These are phyloP conservation scores for Caenorhabditis becei DNA, from an alignment of 2,888 invertebrate species.

Conservation along the genomic window DNA sequence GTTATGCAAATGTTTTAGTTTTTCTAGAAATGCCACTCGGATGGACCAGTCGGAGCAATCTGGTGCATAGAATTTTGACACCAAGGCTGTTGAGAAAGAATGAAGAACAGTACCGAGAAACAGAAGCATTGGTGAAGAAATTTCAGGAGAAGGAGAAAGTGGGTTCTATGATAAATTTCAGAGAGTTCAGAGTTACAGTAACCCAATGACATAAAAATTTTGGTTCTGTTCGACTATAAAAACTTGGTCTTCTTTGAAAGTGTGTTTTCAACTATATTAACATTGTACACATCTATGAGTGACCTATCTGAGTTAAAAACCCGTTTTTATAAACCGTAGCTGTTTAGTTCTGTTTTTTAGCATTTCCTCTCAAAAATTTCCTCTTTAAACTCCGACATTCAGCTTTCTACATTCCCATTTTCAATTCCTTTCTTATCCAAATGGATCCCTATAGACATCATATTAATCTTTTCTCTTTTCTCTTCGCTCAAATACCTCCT, in stretches of 20 bases:
- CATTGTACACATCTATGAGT: too few relatives aligned
- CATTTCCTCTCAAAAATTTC: too few relatives aligned
- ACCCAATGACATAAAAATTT: too few relatives aligned
- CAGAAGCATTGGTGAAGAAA: constrained; percentile 58
- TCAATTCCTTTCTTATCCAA: background rate
- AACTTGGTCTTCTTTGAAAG: too few relatives aligned
- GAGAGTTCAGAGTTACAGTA: background rate
- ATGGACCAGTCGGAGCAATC: constrained; percentile 16
- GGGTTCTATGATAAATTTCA: background rate
- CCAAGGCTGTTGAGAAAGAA: constrained; percentile 34
- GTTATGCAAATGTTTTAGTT: background rate
- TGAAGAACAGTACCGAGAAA: constrained; percentile 48
- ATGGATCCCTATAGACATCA: background rate
- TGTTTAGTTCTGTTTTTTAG: too few relatives aligned
- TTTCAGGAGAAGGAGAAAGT: constrained; percentile 38
- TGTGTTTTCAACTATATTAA: too few relatives aligned
- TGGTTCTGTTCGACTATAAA: too few relatives aligned
- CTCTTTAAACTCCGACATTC: too few relatives aligned
- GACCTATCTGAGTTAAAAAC: too few relatives aligned
- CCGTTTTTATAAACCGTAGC: too few relatives aligned
- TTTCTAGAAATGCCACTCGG: constrained; percentile 41
- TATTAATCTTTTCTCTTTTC: background rate
- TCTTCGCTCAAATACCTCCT: background rate
- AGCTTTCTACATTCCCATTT: background rate
- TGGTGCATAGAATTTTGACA: constrained; percentile 58